Percentiles rank a stretch among this genome's conserved stretches.
Evolutionary conservation across 35 echinoderm and acorn worm genomes (phyloP).

Genomic region (Hemicentrotus pulcherrimus): DNA sequence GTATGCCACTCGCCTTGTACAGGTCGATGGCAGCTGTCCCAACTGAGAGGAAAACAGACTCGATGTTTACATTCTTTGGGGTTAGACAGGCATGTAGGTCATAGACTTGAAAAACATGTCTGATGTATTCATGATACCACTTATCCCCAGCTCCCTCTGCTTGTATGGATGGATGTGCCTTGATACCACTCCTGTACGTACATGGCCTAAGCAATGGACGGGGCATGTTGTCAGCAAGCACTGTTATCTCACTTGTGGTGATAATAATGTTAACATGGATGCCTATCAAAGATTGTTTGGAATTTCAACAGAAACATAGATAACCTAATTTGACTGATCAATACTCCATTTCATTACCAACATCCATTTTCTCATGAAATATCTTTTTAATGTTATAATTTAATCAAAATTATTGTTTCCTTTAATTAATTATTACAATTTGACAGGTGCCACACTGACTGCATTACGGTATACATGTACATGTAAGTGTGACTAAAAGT

Average conservation of each 20-base stretch:
- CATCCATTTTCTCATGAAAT: too few relatives aligned
- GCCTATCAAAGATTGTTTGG: background rate
- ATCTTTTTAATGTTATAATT: too few relatives aligned
- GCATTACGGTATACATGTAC: too few relatives aligned
- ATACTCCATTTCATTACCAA: too few relatives aligned
- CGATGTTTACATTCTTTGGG: slow-evolving; percentile 52
- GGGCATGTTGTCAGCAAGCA: background rate
- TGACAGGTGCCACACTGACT: too few relatives aligned
- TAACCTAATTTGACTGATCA: too few relatives aligned
- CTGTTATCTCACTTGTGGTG: background rate
- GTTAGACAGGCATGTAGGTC: slow-evolving; percentile 41
- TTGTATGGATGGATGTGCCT: background rate
- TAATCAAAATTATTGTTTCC: too few relatives aligned
- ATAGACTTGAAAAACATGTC: slow-evolving; percentile 43
- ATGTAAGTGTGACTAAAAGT: too few relatives aligned
- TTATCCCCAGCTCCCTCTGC: background rate
- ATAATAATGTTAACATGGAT: background rate
- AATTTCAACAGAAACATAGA: background rate
- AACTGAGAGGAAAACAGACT: slow-evolving; percentile 28
- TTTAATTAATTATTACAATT: too few relatives aligned
- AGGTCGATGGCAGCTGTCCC: slow-evolving; percentile 44
- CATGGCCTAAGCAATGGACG: background rate
- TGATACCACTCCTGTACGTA: background rate
- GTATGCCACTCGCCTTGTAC: slow-evolving; percentile 28
- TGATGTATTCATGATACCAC: slow-evolving; percentile 21